A percentile compares a stretch with the other conserved stretches of the same genome.
These are phyloP conservation scores for Procambarus clarkii DNA, from an alignment of 1,140 invertebrate genomes.

Conservation along the genomic window DNA sequence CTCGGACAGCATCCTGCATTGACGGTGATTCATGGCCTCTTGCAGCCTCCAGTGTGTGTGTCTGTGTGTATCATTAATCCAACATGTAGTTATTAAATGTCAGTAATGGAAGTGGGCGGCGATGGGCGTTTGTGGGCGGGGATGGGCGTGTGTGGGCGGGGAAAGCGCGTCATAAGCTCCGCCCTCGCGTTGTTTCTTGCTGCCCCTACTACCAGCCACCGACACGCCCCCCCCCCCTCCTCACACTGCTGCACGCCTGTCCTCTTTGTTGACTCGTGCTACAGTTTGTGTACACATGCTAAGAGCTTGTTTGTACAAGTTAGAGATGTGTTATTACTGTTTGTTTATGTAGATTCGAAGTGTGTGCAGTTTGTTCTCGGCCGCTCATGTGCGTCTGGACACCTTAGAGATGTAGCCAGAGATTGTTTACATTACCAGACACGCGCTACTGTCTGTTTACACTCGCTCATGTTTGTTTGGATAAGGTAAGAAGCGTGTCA, in stretches of 20 bases:
- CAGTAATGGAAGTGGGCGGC: constrained; percentile 44
- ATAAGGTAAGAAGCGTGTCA: not conserved
- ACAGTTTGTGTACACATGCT: not conserved
- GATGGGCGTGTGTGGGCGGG: constrained; percentile 12
- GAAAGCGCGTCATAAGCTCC: constrained; percentile 39
- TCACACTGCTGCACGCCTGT: not conserved
- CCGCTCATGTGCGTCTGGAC: not conserved
- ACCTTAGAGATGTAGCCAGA: not conserved
- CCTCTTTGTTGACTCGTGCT: not conserved
- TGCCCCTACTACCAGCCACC: constrained; percentile 8
- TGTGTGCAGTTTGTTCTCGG: not conserved
- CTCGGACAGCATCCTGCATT: constrained; percentile 23
- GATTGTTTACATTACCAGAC: not conserved
- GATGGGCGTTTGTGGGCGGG: constrained; percentile 43
- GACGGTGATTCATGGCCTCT: constrained; percentile 22
- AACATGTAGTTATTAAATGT: constrained; percentile 55
- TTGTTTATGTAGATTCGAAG: not conserved
- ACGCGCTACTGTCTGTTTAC: not conserved
- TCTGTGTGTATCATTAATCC: constrained; percentile 17
- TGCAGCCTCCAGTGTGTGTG: constrained; percentile 9
- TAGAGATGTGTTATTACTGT: not conserved
- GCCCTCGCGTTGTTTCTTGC: constrained; percentile 14
- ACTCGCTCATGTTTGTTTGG: not conserved
- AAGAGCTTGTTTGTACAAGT: not conserved
- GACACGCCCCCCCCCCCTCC: not conserved